Evolutionary conservation across 2,797 vertebrate genomes (phyloP), one percentile per base, ranked within the genome.

Genomic region (Cirrhinus mrigala): DNA sequence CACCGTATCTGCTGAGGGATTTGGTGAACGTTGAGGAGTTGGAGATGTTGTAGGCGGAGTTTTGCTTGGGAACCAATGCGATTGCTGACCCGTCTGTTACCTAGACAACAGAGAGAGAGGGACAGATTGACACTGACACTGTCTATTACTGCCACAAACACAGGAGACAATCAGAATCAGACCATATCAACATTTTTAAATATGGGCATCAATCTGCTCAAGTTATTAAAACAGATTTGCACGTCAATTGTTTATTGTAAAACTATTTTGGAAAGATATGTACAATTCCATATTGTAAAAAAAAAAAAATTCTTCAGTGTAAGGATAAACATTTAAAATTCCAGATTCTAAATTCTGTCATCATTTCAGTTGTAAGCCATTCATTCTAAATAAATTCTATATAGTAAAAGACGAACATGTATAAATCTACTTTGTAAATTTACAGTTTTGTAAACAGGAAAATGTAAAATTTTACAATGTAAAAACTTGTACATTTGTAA

Each of bases 11-110:
- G 94, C 98, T 99, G 93, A 99, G 97, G 77, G 98, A 99, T 90
- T 99, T 99, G 88, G 98, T 99, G 92, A 99, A 99, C 1, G 98
- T 99, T 88, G 98, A 99, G 7, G 98, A 99, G 94, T 99, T 99
- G 93, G 98, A 99, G 93, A 99, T 99, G 94, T 99, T 99, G 95
- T 99, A 99, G n/a, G 98, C 98, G 0, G 98, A 99, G 86, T 98
- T 99, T 93, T 99, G 98, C 90, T 99, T 99, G 29, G 98, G 98
- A 79, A 99, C 98, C 92, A 99, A 94, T 0, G 98, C 98, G 68
- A 99, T 98, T 0, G 97, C 97, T 16, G 98, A 99, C 77, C 98
- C 97, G 0, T 99, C 98, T 0, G 97, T 98, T 91, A 99, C 98
- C 98, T 99, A 92, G 78, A 50, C 46, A 66, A 68, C 81, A 82